Conservation (phyloP, 1,140 invertebrate species). For the Dinoponera quadriceps region DNA sequence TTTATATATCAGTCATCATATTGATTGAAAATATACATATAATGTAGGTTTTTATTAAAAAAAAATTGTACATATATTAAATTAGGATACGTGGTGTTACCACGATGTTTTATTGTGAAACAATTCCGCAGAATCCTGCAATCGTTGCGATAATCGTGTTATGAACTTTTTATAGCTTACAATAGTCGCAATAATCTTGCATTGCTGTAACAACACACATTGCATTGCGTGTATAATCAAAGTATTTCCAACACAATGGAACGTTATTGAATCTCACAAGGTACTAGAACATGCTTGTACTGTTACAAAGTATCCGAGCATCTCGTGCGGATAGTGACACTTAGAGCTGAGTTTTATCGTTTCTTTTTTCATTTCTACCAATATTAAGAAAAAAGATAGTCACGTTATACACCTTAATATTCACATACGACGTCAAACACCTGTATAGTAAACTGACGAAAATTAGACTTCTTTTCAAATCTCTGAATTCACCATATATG, state of each 20-base stretch:
- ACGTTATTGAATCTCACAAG: neutral
- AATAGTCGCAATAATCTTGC: neutral
- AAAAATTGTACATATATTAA: neutral
- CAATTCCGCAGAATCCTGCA: neutral
- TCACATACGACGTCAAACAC: no score
- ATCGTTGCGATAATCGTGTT: neutral
- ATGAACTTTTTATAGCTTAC: neutral
- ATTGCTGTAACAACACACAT: neutral
- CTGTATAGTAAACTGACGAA: no score
- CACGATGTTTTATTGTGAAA: neutral
- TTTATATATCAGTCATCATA: neutral
- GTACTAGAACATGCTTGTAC: neutral
- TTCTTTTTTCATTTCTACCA: no score
- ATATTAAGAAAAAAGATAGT: no score
- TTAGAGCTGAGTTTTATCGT: no score
- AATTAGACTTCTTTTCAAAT: no score
- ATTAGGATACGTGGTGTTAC: neutral
- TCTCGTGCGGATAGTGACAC: neutral
- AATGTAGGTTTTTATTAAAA: constrained; percentile 2
- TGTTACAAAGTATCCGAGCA: neutral
- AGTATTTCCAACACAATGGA: neutral
- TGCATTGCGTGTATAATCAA: constrained; percentile 1
- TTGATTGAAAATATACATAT: constrained; percentile 4
- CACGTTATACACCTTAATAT: no score
- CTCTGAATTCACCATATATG: no score